Conservation (phyloP, 2,797 vertebrate genomes). For the Phoebastria nigripes region DNA sequence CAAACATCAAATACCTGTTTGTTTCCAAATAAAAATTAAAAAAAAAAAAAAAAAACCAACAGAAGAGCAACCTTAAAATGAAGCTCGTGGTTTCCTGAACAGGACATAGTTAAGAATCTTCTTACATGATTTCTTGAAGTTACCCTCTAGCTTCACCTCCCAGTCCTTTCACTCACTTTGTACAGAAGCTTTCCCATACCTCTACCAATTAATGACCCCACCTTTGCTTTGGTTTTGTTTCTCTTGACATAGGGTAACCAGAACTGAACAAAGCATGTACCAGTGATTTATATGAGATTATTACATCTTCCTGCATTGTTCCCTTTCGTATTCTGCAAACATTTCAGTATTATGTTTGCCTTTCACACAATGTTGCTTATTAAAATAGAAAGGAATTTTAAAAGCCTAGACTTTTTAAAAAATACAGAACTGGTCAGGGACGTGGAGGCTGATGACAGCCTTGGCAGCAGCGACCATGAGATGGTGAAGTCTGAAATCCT, state of each 20-base stretch:
- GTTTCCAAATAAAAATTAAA: background rate
- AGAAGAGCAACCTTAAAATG: background rate
- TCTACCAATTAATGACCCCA: background rate
- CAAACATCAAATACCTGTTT: background rate
- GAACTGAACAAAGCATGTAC: background rate
- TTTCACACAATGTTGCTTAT: background rate
- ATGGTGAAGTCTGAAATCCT: background rate
- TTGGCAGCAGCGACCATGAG: background rate
- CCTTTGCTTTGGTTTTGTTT: background rate
- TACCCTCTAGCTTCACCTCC: background rate
- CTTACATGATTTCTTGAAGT: background rate
- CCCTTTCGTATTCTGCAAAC: background rate
- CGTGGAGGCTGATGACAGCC: background rate
- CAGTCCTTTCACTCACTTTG: background rate
- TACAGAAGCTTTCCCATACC: background rate
- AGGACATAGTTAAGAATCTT: background rate
- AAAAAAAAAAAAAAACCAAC: background rate
- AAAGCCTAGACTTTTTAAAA: background rate
- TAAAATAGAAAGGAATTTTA: background rate
- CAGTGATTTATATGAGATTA: background rate
- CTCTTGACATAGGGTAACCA: background rate
- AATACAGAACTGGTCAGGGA: background rate
- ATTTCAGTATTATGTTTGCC: background rate
- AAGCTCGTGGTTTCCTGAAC: background rate
- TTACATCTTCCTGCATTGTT: background rate